phyloP scores from a whole-genome alignment of 1,140 invertebrate species.

The Cyphomyrmex costatus region DNA sequence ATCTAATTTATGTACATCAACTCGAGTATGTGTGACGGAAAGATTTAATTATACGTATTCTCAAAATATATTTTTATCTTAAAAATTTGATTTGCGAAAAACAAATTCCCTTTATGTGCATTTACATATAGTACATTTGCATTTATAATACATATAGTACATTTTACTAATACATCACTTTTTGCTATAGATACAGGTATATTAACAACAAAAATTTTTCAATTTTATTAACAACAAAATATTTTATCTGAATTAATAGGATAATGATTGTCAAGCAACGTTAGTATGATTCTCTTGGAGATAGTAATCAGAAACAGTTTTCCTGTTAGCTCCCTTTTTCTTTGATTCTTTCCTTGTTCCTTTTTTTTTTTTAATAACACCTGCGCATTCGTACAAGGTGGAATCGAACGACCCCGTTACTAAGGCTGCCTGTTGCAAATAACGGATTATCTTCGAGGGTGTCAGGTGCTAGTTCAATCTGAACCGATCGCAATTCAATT shows the following conservation, averaged over 20 bases:
- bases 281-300: constrained; percentile 11
- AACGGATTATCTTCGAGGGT: constrained; percentile 78
- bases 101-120: not conserved
- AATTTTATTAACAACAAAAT: not conserved
- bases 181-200: not conserved
- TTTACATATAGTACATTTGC: not conserved
- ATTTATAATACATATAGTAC: not conserved
- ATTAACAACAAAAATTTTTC: constrained; percentile 3
- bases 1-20: not conserved
- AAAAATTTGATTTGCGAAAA: not conserved
- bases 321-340: not conserved
- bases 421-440: constrained; percentile 75
- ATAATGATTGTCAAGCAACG: not conserved
- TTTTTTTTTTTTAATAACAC: constrained; percentile 61
- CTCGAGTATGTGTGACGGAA: too few relatives aligned
- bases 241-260: not conserved
- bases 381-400: constrained; percentile 58
- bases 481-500: constrained; percentile 78
- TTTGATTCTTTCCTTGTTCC: not conserved
- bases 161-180: not conserved
- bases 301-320: not conserved
- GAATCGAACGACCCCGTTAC: constrained; percentile 64
- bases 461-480: constrained; percentile 79
- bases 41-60: not conserved
- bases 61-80: constrained; percentile 16